Evolutionary conservation across 2,888 invertebrate genomes (phyloP).

Genomic region (Drosophila anomalata): DNA sequence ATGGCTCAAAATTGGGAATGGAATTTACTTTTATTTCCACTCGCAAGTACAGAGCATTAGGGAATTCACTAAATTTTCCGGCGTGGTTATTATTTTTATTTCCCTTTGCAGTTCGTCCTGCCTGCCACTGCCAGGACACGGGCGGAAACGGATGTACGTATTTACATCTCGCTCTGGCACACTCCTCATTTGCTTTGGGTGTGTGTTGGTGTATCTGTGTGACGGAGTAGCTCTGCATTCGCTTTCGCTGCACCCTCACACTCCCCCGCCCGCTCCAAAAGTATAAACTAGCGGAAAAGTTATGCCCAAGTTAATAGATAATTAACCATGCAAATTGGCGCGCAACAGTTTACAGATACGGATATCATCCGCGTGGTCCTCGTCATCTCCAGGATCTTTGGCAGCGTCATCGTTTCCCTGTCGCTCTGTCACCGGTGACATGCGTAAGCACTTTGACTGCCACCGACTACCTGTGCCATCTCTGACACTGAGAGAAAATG

Average conservation of each 20-base stretch:
- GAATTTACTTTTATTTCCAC: neutral
- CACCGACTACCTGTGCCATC: constrained; percentile 19
- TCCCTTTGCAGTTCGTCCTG: constrained; percentile 46
- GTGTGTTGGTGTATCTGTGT: no score
- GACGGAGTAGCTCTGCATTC: constrained; percentile 20
- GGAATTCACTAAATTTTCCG: neutral
- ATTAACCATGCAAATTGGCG: constrained; percentile 78
- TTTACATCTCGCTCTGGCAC: constrained; percentile 43
- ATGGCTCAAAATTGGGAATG: neutral
- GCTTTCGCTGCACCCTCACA: constrained; percentile 11
- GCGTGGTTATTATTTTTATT: constrained; percentile 23
- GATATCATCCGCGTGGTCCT: constrained; percentile 21
- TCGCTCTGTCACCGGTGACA: constrained; percentile 38
- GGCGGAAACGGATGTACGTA: constrained; percentile 65
- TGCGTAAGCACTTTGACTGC: constrained; percentile 49
- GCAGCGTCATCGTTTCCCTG: constrained; percentile 25
- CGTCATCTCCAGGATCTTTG: constrained; percentile 36
- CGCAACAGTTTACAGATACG: constrained; percentile 77
- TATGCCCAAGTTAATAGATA: constrained; percentile 78
- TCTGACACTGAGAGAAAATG: constrained; percentile 4
- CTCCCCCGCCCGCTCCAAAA: neutral
- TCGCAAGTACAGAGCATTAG: constrained; percentile 12
- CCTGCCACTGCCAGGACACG: constrained; percentile 38
- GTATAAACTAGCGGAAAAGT: constrained; percentile 50
- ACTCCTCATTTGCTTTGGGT: constrained; percentile 13